These are phyloP conservation scores for Acrobasis repandana DNA, from an alignment of 2,888 invertebrate species.

Conservation along the genomic window DNA sequence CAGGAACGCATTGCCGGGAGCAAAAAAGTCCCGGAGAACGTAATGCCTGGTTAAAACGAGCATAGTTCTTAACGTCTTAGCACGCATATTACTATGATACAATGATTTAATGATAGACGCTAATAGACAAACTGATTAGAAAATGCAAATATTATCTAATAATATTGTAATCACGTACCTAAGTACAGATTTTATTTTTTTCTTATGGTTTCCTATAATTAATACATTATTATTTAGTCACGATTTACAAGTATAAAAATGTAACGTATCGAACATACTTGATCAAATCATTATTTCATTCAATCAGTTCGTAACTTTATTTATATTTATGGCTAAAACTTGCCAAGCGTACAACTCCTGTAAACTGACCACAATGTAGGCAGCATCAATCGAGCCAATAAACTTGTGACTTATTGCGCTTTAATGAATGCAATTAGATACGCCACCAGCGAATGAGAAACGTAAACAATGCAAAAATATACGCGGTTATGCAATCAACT, in stretches of 20 bases:
- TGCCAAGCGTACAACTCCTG: background rate
- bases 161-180: too few species aligned
- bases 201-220: too few species aligned
- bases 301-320: background rate
- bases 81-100: too few species aligned
- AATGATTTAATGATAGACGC: too few species aligned
- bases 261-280: background rate
- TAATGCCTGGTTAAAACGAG: constrained; percentile 22
- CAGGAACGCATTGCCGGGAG: constrained; percentile 18
- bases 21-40: constrained; percentile 28
- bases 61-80: background rate
- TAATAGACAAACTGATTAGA: too few species aligned
- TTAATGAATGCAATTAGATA: constrained; percentile 71
- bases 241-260: too few species aligned
- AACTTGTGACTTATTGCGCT: constrained; percentile 65
- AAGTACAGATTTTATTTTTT: too few species aligned
- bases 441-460: constrained; percentile 48
- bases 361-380: constrained; percentile 24
- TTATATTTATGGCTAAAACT: too few species aligned
- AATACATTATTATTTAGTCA: too few species aligned
- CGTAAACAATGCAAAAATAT: constrained; percentile 26
- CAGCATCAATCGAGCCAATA: constrained; percentile 41
- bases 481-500: constrained; percentile 21
- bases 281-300: background rate
- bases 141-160: too few species aligned